Evolutionary conservation across 53 echinoderm and acorn worm genomes (phyloP), one percentile per base, ranked within the genome.

Genomic region (Echinarachnius parma): DNA sequence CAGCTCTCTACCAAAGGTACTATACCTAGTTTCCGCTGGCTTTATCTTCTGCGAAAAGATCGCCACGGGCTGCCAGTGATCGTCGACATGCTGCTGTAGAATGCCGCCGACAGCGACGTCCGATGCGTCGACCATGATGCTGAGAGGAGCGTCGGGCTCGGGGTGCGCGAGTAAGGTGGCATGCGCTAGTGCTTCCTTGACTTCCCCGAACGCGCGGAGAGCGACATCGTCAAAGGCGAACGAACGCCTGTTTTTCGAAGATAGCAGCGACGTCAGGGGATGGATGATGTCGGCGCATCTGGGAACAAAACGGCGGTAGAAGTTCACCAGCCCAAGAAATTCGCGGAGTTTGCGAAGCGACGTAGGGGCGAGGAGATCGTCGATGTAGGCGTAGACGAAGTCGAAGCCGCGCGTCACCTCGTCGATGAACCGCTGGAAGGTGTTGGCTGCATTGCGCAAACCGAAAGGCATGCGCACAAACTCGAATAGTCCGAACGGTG

Each of bases 381-480:
- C 86, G 48, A 86, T 64, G 31, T 86, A 86, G 0, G 75, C 60
- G 33, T 86, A 86, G 25, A 80, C 67, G 52, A 75, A 80, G 22
- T 47, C 48, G 1, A 86, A 28, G n/a, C 71, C 77, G 28, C 71
- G 69, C 18, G 45, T 23, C 22, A 77, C 63, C 18, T 63, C 33
- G 53, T 81, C 80, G 58, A 86, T 78, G 26, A 83, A 83, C 33
- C 76, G 4, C 24, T 84, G 85, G 50, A 79, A 79, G 9, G 71
- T 72, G 37, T 84, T 70, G 8, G 79, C 74, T 1, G 68, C 61
- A 32, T 77, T 79, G 10, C 64, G 39, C 2, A 84, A 71, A 4
- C 79, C 75, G 64, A 85, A 85, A 4, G 81, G 86, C 86, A 85
- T 85, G 13, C 80, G 45, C 8, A 60, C 28, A 52, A 76, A 86